phyloP scores from a whole-genome alignment of 2,888 invertebrate species.

The Lamellibrachia columna region DNA sequence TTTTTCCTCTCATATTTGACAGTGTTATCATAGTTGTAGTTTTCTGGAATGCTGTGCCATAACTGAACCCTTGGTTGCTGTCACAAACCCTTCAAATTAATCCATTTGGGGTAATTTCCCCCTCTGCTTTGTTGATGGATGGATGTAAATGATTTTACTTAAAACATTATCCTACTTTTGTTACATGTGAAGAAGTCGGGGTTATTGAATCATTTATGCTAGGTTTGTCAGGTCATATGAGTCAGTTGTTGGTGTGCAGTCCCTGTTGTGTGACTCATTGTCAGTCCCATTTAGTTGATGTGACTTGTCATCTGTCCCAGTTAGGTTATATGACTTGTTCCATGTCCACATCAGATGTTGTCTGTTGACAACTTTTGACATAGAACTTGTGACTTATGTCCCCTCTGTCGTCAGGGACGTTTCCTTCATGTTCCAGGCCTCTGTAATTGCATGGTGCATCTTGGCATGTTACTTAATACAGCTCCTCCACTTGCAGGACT shows the following conservation, averaged over 20 bases:
- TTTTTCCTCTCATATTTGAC: neutral
- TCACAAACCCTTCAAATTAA: neutral
- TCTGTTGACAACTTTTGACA: neutral
- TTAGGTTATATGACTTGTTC: neutral
- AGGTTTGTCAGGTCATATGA: neutral
- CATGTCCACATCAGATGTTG: neutral
- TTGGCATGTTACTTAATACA: neutral
- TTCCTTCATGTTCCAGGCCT: neutral
- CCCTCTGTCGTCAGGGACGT: neutral
- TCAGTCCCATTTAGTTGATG: neutral
- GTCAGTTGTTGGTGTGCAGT: neutral
- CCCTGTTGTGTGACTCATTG: neutral
- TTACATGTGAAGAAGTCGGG: neutral
- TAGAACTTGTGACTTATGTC: too few relatives aligned
- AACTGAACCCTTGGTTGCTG: neutral
- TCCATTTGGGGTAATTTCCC: neutral
- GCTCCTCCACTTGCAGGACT: neutral
- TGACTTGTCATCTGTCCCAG: neutral
- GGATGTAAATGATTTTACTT: neutral
- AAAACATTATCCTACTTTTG: neutral
- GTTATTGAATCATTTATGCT: neutral
- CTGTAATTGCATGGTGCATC: neutral
- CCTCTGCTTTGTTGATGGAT: neutral
- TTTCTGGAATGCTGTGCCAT: neutral
- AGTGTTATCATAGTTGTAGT: neutral